Conservation (phyloP, 2,113 vertebrate species). For the Tenrec ecaudatus region DNA sequence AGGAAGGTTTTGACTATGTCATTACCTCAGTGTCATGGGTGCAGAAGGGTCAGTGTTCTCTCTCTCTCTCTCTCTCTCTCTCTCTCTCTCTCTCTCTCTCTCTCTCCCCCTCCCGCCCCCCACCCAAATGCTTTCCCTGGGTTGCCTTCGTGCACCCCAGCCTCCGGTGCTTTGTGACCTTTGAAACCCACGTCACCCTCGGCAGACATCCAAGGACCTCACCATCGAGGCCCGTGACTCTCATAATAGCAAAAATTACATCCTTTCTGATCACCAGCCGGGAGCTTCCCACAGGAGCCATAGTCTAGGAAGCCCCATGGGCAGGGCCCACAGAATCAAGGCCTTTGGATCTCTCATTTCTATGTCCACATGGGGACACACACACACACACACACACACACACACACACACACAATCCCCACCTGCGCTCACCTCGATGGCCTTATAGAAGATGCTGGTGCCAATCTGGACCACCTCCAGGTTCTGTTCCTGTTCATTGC, state of each 20-base stretch:
- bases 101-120: neutral
- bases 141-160: accelerated
- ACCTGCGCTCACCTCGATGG: conserved; percentile 91
- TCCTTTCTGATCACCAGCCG: neutral
- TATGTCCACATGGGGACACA: too few relatives aligned
- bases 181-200: neutral
- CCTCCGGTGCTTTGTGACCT: neutral
- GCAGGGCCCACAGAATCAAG: too few relatives aligned
- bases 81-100: too few relatives aligned
- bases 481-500: conserved; percentile 99
- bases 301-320: accelerated
- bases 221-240: neutral
- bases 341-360: neutral
- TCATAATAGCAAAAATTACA: too few relatives aligned
- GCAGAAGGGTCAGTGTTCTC: neutral
- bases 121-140: neutral
- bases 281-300: neutral
- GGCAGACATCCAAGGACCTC: neutral
- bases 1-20: accelerated
- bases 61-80: too few relatives aligned
- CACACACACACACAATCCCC: neutral
- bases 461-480: conserved; percentile 98
- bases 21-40: accelerated
- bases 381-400: too few relatives aligned
- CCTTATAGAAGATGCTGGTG: conserved; percentile 98